Base-by-base conservation (phyloP, 1,140 invertebrate species). In the Leptopilina boulardi region DNA sequence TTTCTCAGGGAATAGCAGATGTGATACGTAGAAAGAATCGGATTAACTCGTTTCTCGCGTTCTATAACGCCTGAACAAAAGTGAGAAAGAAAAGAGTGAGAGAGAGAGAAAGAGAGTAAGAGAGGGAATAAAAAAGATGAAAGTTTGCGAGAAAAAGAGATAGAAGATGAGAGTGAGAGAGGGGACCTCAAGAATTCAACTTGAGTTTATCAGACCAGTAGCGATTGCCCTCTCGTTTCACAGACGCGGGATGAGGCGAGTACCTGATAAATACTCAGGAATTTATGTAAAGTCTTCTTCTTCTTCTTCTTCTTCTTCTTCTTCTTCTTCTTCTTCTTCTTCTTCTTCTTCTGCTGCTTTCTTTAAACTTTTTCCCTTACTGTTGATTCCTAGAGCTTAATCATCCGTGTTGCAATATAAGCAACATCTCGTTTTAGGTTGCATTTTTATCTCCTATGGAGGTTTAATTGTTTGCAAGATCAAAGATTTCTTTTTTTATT, bases 21-120 rank as follows among this genome's bases (percentile, higher is more conserved):
- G 56, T 10, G 56, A 26, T 59, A 59, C 56, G 56, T 30, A 59
- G 56, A 59, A 59, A 59, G 56, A 59, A 59, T 59, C 23, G 56
- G 13, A 59, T 59, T 26, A 59, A 59, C 56, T 59, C 21, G 56
- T 59, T 59, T 59, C 56, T 59, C 56, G 56, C 21, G 56, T 23
- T 59, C 56, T 13, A 30, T 21, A 59, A 26, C 21, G 56, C 56
- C 56, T 23, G 10, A 30, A 30, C 26, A 30, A 30, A 30, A 30
- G 26, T 30, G 26, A 5, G 26, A 5, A 5, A 30, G 26, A 30
- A 30, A 5, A 30, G 5, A 30, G 5, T 30, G 26, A 47, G 44
- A 15, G 41, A 42, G 41, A 23, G 19, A 56, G 54, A 56, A 19
- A n/a, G 19, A 56, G 23, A 26, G 3, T 21, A 23, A 26, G 21